Evolutionary conservation across 2,113 vertebrate species (phyloP).

Genomic region (Plecotus auritus): DNA sequence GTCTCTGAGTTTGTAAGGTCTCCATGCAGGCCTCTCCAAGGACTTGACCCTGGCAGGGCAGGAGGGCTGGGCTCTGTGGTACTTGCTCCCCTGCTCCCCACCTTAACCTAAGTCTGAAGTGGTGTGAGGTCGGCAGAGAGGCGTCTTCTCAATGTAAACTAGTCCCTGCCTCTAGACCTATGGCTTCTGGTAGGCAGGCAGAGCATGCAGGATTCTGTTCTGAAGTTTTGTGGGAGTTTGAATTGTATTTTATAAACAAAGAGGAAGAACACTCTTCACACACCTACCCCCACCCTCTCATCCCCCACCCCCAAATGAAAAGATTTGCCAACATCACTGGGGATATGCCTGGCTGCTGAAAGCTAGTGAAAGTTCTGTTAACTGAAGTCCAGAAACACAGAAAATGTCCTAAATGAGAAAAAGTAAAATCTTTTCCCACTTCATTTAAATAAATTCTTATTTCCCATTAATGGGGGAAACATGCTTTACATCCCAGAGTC

Average conservation of each 20-base stretch:
- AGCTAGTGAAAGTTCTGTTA: neutral
- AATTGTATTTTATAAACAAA: neutral
- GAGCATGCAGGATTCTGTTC: neutral
- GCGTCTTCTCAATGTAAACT: neutral
- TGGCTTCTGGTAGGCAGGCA: neutral
- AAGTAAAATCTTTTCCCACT: neutral
- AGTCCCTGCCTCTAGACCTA: neutral
- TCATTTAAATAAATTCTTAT: neutral
- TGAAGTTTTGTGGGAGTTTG: neutral
- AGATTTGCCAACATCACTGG: neutral
- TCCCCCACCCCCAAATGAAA: neutral
- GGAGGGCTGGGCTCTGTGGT: neutral
- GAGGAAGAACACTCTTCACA: neutral
- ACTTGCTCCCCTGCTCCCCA: neutral
- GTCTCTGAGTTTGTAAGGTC: neutral
- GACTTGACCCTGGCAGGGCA: neutral
- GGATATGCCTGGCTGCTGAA: neutral
- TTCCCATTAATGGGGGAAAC: neutral
- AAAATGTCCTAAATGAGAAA: neutral
- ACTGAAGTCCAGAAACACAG: neutral
- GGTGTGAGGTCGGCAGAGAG: neutral
- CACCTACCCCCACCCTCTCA: too few species aligned
- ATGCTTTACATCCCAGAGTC: neutral
- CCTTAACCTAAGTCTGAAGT: neutral
- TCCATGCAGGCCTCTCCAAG: neutral